Base-by-base conservation (phyloP, 64 coral and sea anemone species). In the Montipora sp. region DNA sequence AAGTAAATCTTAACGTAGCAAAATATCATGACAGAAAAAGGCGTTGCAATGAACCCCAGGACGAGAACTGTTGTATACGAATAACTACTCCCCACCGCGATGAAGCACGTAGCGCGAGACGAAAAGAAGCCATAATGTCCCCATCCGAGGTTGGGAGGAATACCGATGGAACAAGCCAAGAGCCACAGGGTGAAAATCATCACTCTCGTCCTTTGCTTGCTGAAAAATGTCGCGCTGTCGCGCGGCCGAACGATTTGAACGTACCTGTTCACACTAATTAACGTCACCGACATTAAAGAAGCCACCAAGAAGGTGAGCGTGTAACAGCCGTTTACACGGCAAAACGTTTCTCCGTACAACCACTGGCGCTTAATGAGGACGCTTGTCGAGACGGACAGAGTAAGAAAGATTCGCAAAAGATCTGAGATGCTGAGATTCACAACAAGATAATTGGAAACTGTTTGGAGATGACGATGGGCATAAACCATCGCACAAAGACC, bases 271-370 rank as follows among this genome's bases (percentile, higher is more conserved):
- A 90, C 70, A 20, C 92, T 97, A 27, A 97, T 97, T 3, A 89
- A n/a, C 36, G 95, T 94, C 14, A 97, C 92, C 14, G 92, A 91
- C 70, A 97, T 78, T 2, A 97, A 22, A 27, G 95, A 97, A 0
- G 81, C 87, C 3, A 93, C 87, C 0, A 97, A 59, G 15, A 97
- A 83, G 3, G 94, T 65, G 5, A 97, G 48, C 1, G 95, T 97
- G 59, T 97, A 97, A 59, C 90, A 97, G 2, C 95, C 95, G n/a
- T 94, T 97, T 20, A 94, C 69, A 88, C 71, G 85, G 77, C 95
- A 97, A 36, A 97, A 94, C 7, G 80, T 53, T 24, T 83, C 77
- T 47, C 75, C 83, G 22, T 67, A 90, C 19, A 94, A 77, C 95
- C 95, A 97, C 59, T 59, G 47, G 59, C 95, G 73, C 24, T 80